These are phyloP conservation scores for Penaeus indicus DNA, from an alignment of 1,140 invertebrate species.

Conservation along the genomic window DNA sequence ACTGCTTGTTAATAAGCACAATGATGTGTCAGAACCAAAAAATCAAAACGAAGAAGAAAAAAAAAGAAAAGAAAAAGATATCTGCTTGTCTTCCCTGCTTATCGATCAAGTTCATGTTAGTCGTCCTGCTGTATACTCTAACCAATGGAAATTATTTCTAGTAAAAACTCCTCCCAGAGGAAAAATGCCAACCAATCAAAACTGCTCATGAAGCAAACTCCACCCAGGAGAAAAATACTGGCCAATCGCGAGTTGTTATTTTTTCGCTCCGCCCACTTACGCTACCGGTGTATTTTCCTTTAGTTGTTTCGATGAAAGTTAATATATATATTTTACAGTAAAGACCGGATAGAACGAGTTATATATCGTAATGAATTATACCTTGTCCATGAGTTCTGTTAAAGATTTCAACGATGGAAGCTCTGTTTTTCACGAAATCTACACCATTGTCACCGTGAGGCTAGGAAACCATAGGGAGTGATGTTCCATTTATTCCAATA, in stretches of 20 bases:
- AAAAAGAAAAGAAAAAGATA: not conserved
- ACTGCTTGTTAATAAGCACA: no score
- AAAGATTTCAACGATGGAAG: not conserved
- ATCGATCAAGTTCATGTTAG: slow-evolving; percentile 36
- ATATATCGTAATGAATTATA: not conserved
- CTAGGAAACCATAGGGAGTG: no score
- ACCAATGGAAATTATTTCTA: slow-evolving; percentile 28
- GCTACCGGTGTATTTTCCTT: not conserved
- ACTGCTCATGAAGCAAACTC: slow-evolving; percentile 28
- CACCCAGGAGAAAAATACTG: slow-evolving; percentile 33
- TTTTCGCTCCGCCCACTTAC: slow-evolving; percentile 32
- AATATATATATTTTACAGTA: slow-evolving; percentile 23
- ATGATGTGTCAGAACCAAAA: not conserved
- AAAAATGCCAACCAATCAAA: slow-evolving; percentile 29
- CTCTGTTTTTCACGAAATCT: no score
- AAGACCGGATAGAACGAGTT: not conserved
- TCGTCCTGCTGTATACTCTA: slow-evolving; percentile 2
- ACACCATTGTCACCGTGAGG: no score
- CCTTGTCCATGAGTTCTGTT: slow-evolving; percentile 4
- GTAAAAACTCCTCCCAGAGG: slow-evolving; percentile 17
- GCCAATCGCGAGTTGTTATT: slow-evolving; percentile 17
- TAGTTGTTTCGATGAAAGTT: slow-evolving; percentile 33
- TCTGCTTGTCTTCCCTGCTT: slow-evolving; percentile 26
- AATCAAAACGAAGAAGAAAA: not conserved
- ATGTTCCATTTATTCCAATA: no score